Evolutionary conservation across 2,113 vertebrate species (phyloP).

Genomic region (Verasper variegatus): DNA sequence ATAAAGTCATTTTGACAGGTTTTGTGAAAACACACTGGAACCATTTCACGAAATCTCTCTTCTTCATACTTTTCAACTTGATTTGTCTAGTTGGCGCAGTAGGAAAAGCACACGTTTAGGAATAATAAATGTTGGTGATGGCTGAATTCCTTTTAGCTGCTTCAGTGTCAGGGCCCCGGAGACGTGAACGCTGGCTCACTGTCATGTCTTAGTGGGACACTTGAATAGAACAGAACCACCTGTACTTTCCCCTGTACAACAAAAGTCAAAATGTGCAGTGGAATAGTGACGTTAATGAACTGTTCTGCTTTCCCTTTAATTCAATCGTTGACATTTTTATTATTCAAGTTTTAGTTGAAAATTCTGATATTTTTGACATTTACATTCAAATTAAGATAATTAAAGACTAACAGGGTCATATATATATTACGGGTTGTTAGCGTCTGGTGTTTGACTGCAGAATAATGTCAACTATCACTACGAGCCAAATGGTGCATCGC

Average conservation of each 20-base stretch:
- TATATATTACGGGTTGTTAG: not conserved
- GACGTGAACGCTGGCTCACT: no score
- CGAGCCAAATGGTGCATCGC: not conserved
- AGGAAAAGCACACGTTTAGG: no score
- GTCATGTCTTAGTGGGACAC: not conserved
- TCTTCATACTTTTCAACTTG: no score
- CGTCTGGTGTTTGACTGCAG: not conserved
- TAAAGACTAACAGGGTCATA: not conserved
- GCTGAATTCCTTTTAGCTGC: not conserved
- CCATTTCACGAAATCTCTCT: not conserved
- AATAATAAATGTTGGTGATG: not conserved
- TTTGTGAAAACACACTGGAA: not conserved
- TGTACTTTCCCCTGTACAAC: not conserved
- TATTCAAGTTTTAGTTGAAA: no score
- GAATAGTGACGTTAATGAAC: no score
- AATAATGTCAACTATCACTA: not conserved
- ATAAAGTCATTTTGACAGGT: not conserved
- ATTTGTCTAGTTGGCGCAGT: not conserved
- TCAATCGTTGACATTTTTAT: no score
- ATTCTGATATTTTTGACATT: no score
- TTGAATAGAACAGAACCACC: not conserved
- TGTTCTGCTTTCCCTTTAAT: no score
- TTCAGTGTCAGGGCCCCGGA: not conserved
- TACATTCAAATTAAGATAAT: not conserved
- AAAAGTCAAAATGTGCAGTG: not conserved